Conservation (phyloP, 2,888 invertebrate genomes). For the Erebia epiphron region DNA sequence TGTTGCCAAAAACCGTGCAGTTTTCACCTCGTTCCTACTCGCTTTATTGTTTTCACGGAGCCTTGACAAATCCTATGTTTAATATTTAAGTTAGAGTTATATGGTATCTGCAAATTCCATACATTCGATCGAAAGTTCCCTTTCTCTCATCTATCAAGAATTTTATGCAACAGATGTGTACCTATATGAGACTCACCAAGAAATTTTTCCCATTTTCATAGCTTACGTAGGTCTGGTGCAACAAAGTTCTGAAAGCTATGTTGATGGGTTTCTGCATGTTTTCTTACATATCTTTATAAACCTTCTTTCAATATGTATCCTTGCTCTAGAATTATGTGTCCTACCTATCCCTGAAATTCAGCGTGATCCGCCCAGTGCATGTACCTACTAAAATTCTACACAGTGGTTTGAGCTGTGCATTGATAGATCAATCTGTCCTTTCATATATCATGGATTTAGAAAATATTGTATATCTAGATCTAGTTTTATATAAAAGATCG, state of each 20-base stretch:
- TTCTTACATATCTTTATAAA: too few species aligned
- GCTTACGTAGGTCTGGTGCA: not conserved
- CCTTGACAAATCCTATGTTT: constrained; percentile 41
- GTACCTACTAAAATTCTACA: too few species aligned
- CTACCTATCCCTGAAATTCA: too few species aligned
- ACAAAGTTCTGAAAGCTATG: not conserved
- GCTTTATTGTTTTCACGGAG: constrained; percentile 72
- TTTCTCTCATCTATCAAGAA: not conserved
- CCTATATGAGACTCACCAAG: too few species aligned
- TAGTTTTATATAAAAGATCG: too few species aligned
- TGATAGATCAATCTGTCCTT: too few species aligned
- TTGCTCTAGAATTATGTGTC: too few species aligned
- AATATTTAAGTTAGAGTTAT: constrained; percentile 30
- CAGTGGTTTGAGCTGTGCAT: too few species aligned
- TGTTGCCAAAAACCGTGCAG: constrained; percentile 79
- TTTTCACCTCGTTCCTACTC: constrained; percentile 72
- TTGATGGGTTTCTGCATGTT: not conserved
- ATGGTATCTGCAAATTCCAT: not conserved
- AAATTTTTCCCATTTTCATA: not conserved
- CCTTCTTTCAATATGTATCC: too few species aligned
- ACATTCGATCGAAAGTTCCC: not conserved
- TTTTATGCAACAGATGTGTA: not conserved
- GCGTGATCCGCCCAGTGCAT: too few species aligned
- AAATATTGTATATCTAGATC: too few species aligned
- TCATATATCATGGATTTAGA: too few species aligned